Conservation (phyloP, 2,888 invertebrate species). For the Prosapia bicincta region DNA sequence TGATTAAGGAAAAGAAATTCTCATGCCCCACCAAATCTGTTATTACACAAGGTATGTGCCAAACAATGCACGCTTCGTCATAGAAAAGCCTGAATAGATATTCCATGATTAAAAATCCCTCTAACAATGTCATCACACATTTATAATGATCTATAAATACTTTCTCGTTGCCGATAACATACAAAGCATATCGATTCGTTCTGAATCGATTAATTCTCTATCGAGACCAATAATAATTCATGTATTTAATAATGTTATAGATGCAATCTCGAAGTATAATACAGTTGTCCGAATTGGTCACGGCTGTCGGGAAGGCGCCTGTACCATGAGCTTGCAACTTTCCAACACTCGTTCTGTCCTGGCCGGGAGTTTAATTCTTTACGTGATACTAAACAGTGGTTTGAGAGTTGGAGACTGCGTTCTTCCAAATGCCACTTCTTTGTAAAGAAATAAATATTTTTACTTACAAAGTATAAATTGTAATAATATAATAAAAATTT, state of each 20-base stretch:
- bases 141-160: neutral
- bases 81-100: neutral
- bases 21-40: no score
- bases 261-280: neutral
- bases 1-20: no score
- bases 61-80: neutral
- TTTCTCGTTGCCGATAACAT: neutral
- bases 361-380: neutral
- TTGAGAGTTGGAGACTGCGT: neutral
- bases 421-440: no score
- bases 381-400: neutral
- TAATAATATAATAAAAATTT: no score
- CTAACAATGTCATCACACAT: neutral
- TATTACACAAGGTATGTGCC: neutral
- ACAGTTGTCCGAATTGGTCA: neutral
- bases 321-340: neutral
- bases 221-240: conserved; percentile 2
- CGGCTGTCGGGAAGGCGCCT: neutral
- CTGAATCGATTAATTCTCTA: neutral
- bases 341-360: neutral
- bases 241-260: neutral
- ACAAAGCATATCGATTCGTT: neutral
- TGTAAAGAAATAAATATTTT: no score
- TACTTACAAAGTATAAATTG: no score
- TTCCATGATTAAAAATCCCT: neutral